phyloP scores from a whole-genome alignment of 2,113 vertebrate species.

The Psilopsiagon aurifrons region DNA sequence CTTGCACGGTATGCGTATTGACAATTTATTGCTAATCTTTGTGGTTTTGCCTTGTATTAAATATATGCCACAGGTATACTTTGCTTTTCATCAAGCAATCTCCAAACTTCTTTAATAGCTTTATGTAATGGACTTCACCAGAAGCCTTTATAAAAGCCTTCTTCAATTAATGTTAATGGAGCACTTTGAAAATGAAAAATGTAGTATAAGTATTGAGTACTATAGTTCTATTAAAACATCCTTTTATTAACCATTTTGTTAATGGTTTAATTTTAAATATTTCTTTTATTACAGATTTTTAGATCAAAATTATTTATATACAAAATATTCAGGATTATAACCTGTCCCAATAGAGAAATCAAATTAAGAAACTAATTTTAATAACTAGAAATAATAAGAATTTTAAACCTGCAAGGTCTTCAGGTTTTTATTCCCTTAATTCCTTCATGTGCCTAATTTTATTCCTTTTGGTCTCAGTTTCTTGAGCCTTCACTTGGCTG shows the following conservation, averaged over 20 bases:
- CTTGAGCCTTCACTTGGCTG: neutral
- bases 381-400: neutral
- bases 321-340: neutral
- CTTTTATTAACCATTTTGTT: neutral
- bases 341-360: neutral
- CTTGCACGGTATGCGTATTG: neutral
- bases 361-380: neutral
- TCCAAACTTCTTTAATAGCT: neutral
- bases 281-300: neutral
- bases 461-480: neutral
- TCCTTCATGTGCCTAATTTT: neutral
- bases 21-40: neutral
- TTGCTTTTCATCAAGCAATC: neutral
- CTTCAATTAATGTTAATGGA: conserved; percentile 5
- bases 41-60: neutral
- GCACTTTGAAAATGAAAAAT: conserved; percentile 18
- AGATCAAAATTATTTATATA: neutral
- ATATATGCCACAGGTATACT: neutral
- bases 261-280: neutral
- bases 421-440: neutral
- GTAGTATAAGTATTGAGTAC: neutral
- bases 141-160: conserved; percentile 8
- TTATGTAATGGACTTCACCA: neutral
- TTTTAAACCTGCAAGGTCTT: neutral
- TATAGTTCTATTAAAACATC: neutral